A percentile compares a stretch with the other conserved stretches of the same genome.
phyloP scores from a whole-genome alignment of 1,140 invertebrate species.

The Apolygus lucorum region DNA sequence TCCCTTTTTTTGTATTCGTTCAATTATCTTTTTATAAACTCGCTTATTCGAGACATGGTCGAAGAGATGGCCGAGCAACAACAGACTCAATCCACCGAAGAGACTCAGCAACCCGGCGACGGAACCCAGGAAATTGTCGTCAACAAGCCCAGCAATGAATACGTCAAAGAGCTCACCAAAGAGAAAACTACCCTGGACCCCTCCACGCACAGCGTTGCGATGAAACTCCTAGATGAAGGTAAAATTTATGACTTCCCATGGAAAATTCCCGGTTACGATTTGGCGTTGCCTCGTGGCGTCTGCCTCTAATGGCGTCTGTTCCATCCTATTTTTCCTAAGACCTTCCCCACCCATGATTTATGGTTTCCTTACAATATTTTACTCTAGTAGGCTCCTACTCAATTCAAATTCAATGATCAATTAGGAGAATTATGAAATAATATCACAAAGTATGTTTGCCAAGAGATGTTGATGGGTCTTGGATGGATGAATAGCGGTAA shows the following conservation, averaged over 20 bases:
- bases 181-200: conserved; percentile 12
- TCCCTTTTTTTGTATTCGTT: too few species aligned
- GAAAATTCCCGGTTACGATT: background rate
- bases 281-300: background rate
- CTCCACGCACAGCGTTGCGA: background rate
- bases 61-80: conserved; percentile 4
- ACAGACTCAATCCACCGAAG: background rate
- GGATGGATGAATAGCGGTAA: too few species aligned
- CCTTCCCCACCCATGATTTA: background rate
- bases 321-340: background rate
- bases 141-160: background rate
- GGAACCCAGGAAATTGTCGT: background rate
- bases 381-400: too few species aligned
- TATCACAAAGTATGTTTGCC: too few species aligned
- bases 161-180: conserved; percentile 15
- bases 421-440: too few species aligned
- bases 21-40: background rate
- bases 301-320: too few species aligned
- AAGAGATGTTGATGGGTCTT: too few species aligned
- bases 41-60: background rate
- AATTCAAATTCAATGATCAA: too few species aligned
- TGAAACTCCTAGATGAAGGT: conserved; percentile 19
- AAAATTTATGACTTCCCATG: background rate
- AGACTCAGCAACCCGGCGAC: background rate
- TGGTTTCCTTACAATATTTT: background rate